Conservation (phyloP, 1,140 invertebrate species). For the Tetragnatha versicolor region DNA sequence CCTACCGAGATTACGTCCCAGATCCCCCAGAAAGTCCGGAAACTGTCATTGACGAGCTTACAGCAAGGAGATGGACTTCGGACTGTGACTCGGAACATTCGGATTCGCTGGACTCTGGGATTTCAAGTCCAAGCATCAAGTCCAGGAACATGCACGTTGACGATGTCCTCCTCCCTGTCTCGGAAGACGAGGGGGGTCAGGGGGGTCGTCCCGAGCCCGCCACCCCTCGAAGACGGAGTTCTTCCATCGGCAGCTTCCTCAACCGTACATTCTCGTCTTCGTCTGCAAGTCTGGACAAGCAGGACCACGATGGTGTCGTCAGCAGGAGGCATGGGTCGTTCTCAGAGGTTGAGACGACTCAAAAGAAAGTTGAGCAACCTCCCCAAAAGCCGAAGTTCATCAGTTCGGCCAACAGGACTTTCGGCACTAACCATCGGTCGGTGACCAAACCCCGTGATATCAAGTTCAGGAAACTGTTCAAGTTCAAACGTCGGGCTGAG, state of each 20-base stretch:
- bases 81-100: constrained; percentile 47
- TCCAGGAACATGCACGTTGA: constrained; percentile 22
- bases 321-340: constrained; percentile 30
- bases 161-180: not conserved
- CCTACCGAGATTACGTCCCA: not conserved
- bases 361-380: not conserved
- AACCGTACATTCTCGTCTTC: constrained; percentile 37
- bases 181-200: not conserved
- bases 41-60: constrained; percentile 28
- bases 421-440: constrained; percentile 43
- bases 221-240: not conserved
- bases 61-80: constrained; percentile 32
- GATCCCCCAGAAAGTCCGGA: not conserved
- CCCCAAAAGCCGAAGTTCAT: constrained; percentile 27
- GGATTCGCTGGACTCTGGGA: constrained; percentile 43
- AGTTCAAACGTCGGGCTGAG: constrained; percentile 37
- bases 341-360: not conserved
- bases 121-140: constrained; percentile 46
- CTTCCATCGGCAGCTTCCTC: constrained; percentile 25
- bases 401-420: constrained; percentile 35
- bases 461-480: constrained; percentile 39
- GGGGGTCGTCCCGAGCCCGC: not conserved
- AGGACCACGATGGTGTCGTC: not conserved
- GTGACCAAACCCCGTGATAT: constrained; percentile 47
- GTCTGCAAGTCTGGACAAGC: constrained; percentile 17